These are phyloP conservation scores for Centruroides vittatus DNA, from an alignment of 1,140 invertebrate species.

Conservation along the genomic window DNA sequence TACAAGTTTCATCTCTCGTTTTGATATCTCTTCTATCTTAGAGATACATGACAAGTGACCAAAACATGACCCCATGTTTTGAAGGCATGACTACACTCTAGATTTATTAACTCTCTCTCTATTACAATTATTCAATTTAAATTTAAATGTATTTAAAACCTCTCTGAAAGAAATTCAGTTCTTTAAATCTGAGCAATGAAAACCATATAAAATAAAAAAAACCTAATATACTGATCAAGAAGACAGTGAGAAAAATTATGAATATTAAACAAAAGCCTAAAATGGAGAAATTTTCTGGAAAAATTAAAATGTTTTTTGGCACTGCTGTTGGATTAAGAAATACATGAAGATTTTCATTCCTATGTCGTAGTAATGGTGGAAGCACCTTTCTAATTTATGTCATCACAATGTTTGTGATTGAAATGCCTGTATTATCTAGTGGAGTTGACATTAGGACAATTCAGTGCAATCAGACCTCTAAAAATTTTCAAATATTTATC, in stretches of 20 bases:
- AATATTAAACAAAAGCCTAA: background rate
- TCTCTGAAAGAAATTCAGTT: no score
- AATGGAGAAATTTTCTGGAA: background rate
- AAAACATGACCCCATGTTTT: no score
- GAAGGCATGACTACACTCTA: no score
- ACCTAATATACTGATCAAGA: background rate
- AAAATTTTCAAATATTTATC: slow-evolving; percentile 15
- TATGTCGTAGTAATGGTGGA: slow-evolving; percentile 88
- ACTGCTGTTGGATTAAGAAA: slow-evolving; percentile 66
- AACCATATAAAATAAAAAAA: no score
- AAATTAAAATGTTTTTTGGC: background rate
- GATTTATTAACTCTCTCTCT: no score
- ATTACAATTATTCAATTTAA: no score
- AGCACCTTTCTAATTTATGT: slow-evolving; percentile 21
- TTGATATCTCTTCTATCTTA: no score
- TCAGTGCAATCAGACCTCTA: slow-evolving; percentile 16
- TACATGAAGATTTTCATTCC: slow-evolving; percentile 89
- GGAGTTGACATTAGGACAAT: slow-evolving; percentile 17
- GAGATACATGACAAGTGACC: no score
- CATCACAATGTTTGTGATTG: slow-evolving; percentile 16
- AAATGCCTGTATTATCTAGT: slow-evolving; percentile 17
- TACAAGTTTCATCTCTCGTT: no score
- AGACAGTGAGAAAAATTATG: background rate
- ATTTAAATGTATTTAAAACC: no score
- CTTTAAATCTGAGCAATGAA: no score